Evolutionary conservation across 2,888 invertebrate species (phyloP).

Genomic region (Matsumyia berberina): DNA sequence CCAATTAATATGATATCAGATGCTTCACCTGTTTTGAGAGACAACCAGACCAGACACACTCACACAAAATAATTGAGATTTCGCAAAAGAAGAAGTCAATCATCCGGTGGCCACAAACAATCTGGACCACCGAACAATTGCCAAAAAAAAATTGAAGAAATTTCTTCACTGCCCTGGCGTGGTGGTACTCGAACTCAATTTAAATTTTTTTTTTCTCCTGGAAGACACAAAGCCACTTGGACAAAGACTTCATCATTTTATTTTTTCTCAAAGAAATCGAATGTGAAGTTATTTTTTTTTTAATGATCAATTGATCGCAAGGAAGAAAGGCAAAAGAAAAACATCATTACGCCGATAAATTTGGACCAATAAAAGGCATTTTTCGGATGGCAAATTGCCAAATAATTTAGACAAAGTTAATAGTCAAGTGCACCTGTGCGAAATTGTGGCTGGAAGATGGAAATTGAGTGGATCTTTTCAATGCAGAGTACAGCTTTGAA

Average conservation of each 20-base stretch:
- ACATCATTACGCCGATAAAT: neutral
- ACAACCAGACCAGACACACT: too few relatives aligned
- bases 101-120: slow-evolving; percentile 41
- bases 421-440: slow-evolving; percentile 9
- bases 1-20: slow-evolving; percentile 63
- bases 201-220: slow-evolving; percentile 37
- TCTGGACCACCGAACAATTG: slow-evolving; percentile 9
- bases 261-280: slow-evolving; percentile 8
- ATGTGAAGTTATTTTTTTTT: slow-evolving; percentile 14
- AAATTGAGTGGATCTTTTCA: neutral
- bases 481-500: too few relatives aligned
- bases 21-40: slow-evolving; percentile 45
- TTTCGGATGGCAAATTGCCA: slow-evolving; percentile 10
- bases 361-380: slow-evolving; percentile 2
- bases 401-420: slow-evolving; percentile 2
- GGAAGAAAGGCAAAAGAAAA: neutral
- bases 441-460: neutral
- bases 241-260: slow-evolving; percentile 10
- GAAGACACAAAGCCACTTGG: slow-evolving; percentile 43
- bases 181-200: slow-evolving; percentile 9
- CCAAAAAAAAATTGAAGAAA: slow-evolving; percentile 17
- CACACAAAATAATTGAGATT: too few relatives aligned
- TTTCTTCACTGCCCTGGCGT: slow-evolving; percentile 26
- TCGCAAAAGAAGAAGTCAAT: slow-evolving; percentile 62
- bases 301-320: slow-evolving; percentile 4